Conservation (phyloP, 2,797 vertebrate species). For the Gephyroberyx darwinii region DNA sequence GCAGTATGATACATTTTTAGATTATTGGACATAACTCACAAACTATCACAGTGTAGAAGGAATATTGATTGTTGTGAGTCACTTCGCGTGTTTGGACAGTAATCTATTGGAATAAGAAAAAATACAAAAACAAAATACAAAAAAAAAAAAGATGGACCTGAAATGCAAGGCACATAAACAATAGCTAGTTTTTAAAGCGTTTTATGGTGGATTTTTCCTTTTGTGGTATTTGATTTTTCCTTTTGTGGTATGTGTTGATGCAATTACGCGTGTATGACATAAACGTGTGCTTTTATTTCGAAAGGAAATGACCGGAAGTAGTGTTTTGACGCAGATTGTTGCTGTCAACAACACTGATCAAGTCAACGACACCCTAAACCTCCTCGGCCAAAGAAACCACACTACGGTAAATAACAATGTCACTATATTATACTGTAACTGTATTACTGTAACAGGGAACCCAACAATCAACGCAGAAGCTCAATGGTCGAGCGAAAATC, state of each 20-base stretch:
- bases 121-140: too few relatives aligned
- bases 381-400: background rate
- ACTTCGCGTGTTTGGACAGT: too few relatives aligned
- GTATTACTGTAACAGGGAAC: background rate
- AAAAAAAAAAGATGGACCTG: too few relatives aligned
- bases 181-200: too few relatives aligned
- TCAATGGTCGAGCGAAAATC: background rate
- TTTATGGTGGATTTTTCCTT: too few relatives aligned
- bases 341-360: conserved; percentile 36
- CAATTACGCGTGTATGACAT: background rate
- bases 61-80: too few relatives aligned
- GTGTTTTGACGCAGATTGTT: conserved; percentile 39
- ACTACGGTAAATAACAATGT: conserved; percentile 52
- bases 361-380: conserved; percentile 11
- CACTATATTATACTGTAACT: background rate
- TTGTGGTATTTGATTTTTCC: too few relatives aligned
- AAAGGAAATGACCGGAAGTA: conserved; percentile 53
- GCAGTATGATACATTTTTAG: too few relatives aligned
- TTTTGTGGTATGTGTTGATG: conserved; percentile 29
- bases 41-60: too few relatives aligned
- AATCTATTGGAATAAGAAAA: too few relatives aligned
- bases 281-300: conserved; percentile 37
- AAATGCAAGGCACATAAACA: too few relatives aligned
- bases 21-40: too few relatives aligned
- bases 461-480: accelerated